Conservation (phyloP, 2,113 vertebrate genomes). For the Pterocles burchelli region DNA sequence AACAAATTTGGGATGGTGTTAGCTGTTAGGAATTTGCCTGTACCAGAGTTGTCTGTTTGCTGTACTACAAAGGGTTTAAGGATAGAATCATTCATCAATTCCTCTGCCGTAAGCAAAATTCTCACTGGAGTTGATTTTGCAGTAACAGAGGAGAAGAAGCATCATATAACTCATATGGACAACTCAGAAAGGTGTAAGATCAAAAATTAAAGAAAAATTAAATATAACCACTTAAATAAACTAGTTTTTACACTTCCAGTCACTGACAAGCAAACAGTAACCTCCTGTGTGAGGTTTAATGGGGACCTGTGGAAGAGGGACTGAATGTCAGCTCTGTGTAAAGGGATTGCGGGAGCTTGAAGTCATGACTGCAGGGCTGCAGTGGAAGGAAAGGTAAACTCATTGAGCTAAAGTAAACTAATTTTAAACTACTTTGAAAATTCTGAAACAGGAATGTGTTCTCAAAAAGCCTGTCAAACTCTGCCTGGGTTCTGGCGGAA, state of each 20-base stretch:
- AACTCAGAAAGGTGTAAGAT: not conserved
- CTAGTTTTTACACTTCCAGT: not conserved
- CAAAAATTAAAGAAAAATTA: not conserved
- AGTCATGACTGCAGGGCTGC: not conserved
- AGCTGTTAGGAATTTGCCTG: not conserved
- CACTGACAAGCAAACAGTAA: not conserved
- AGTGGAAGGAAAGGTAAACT: not conserved
- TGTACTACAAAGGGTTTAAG: rapidly evolving
- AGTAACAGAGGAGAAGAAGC: not conserved
- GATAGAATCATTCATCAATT: not conserved
- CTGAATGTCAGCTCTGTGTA: not conserved
- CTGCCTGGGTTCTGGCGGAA: not conserved
- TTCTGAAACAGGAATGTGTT: not conserved
- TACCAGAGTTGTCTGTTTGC: not conserved
- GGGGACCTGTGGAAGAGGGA: not conserved
- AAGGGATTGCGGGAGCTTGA: not conserved
- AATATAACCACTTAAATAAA: not conserved
- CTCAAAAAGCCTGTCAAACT: not conserved
- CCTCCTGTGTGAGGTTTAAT: not conserved
- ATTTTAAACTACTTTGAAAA: not conserved
- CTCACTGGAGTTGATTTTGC: not conserved
- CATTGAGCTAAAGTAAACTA: not conserved
- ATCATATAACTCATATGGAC: not conserved
- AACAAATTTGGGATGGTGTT: not conserved
- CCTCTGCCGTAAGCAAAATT: not conserved